Evolutionary conservation across 2,113 vertebrate genomes (phyloP).

Genomic region (Mustelus asterias): DNA sequence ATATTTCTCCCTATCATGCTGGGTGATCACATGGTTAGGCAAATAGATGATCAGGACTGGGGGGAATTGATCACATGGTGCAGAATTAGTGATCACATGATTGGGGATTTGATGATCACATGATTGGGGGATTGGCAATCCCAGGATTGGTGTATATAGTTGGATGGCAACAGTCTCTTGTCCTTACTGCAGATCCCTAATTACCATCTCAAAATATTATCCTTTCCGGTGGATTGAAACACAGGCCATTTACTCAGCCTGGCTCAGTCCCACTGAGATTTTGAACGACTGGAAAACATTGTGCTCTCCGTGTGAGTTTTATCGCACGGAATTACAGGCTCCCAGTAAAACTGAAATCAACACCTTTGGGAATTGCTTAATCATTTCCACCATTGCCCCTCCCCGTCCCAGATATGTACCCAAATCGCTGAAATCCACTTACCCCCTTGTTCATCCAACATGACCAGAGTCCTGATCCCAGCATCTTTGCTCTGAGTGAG

Average conservation of each 20-base stretch:
- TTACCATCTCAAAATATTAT: neutral
- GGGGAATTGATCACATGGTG: neutral
- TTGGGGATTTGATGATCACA: neutral
- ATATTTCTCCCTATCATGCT: neutral
- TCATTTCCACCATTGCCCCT: neutral
- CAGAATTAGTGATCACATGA: neutral
- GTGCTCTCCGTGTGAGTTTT: neutral
- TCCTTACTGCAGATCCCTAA: neutral
- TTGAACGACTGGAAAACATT: neutral
- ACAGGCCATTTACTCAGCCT: neutral
- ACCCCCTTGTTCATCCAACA: constrained; percentile 57
- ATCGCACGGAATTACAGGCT: too few relatives aligned
- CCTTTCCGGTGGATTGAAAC: neutral
- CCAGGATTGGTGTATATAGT: neutral
- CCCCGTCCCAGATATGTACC: neutral
- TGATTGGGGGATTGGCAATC: neutral
- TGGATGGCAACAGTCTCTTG: neutral
- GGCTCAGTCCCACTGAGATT: neutral
- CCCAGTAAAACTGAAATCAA: neutral
- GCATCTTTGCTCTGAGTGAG: constrained; percentile 51
- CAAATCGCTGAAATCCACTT: neutral
- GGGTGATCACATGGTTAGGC: too few relatives aligned
- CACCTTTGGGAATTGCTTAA: neutral
- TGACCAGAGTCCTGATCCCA: constrained; percentile 50
- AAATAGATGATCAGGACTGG: neutral